A percentile compares a stretch with the other conserved stretches of the same genome.
phyloP scores from a whole-genome alignment of 1,140 invertebrate genomes.

The Drosophila neocordata region DNA sequence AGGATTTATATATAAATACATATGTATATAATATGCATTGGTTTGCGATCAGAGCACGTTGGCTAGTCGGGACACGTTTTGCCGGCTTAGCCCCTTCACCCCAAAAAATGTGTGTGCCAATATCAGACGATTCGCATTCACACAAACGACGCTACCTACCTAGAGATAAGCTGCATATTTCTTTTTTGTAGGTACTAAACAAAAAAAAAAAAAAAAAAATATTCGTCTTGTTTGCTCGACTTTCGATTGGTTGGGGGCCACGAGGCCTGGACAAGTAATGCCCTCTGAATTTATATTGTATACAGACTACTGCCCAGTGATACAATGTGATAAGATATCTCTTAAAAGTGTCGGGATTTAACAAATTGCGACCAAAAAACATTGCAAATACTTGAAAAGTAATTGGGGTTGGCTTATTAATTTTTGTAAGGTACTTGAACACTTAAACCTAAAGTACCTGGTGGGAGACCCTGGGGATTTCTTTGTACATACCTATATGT shows the following conservation, averaged over 20 bases:
- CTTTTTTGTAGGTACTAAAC: background rate
- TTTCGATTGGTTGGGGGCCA: slow-evolving; percentile 5
- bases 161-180: slow-evolving; percentile 5
- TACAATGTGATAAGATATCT: slow-evolving; percentile 9
- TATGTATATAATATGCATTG: background rate
- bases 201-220: background rate
- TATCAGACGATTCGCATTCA: slow-evolving; percentile 9
- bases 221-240: slow-evolving; percentile 2
- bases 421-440: slow-evolving; percentile 18
- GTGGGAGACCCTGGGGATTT: background rate
- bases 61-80: slow-evolving; percentile 41
- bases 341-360: slow-evolving; percentile 1
- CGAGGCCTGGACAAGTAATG: background rate
- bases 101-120: background rate
- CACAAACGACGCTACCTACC: background rate
- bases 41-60: slow-evolving; percentile 6
- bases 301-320: slow-evolving; percentile 5
- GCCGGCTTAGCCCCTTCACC: slow-evolving; percentile 27
- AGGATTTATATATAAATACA: background rate
- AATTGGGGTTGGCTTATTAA: slow-evolving; percentile 21
- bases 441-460: background rate
- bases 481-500: too few relatives aligned
- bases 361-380: too few relatives aligned
- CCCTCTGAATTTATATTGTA: slow-evolving; percentile 1
- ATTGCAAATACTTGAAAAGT: slow-evolving; percentile 33